Evolutionary conservation across 2,888 invertebrate species (phyloP).

Genomic region (Cecidostiba fungosa): DNA sequence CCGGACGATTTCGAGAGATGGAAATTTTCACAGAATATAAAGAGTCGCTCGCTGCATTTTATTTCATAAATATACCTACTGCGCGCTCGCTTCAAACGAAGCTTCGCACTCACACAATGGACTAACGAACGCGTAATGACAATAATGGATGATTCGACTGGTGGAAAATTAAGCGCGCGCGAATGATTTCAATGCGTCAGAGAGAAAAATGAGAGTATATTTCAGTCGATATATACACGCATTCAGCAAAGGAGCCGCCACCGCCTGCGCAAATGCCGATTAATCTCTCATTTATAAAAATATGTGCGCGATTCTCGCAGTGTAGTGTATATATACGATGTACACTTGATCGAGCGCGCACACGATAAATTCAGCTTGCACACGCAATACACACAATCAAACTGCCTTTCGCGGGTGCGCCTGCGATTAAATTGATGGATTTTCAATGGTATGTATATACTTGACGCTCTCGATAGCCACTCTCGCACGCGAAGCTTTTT

Average conservation of each 20-base stretch:
- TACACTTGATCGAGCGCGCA: constrained; percentile 10
- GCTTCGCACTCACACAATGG: not conserved
- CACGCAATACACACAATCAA: not conserved
- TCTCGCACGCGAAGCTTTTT: not conserved
- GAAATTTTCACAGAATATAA: no score
- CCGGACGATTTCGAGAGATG: no score
- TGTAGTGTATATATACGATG: not conserved
- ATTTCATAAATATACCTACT: not conserved
- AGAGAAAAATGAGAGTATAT: not conserved
- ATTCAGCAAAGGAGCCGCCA: not conserved
- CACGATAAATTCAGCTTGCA: constrained; percentile 45
- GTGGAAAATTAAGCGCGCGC: not conserved
- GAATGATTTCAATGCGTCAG: not conserved
- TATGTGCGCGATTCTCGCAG: not conserved
- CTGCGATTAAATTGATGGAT: constrained; percentile 53
- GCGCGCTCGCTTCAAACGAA: not conserved
- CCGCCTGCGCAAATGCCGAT: constrained; percentile 27
- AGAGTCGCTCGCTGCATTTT: not conserved
- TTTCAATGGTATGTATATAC: constrained; percentile 47
- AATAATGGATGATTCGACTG: constrained; percentile 4
- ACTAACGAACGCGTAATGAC: constrained; percentile 16
- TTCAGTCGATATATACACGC: not conserved
- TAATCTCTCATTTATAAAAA: constrained; percentile 56
- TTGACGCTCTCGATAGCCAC: constrained; percentile 14
- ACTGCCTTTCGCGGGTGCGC: not conserved